Base-by-base conservation (phyloP, 1,140 invertebrate species). In the Dolichoris vasculosae region DNA sequence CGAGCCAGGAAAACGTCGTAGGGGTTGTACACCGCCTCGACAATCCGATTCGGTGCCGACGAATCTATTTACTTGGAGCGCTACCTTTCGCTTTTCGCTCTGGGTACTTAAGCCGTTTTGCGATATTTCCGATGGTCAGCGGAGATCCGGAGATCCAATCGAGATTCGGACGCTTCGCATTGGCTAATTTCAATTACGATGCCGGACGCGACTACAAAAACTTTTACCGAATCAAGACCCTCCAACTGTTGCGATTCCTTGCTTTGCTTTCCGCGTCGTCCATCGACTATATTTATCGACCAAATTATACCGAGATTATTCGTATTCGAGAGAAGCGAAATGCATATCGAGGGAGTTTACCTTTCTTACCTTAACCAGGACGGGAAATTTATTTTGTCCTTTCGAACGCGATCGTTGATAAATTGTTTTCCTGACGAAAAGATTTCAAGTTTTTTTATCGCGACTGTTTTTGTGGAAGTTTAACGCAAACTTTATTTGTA, bases 1-100 rank as follows among this genome's bases (percentile, higher is more conserved):
- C 43, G 20, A 83, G 85, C 85, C 85, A 86, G 67, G 51, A 78
- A 59, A 59, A 38, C 48, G 7, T 55, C 20, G 30, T 0, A 35
- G 13, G 32, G 48, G 46, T 32, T 11, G 46, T 51, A 51, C 4
- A 51, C 43, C n/a, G 7, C 30, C 9, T 35, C 55, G 38, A 46
- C 55, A 40, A 35, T 63, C 20, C 30, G 38, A 40, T 71, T 20
- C 38, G 15, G 8, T 43, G n/a, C 8, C 30, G 48, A 55, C 69
- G 43, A 80, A 83, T 80, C 76, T 83, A 80, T 86, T 83, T 86
- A 83, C 81, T 79, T 43, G 38, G 78, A 46, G 26, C 51, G 43
- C 46, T 26, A 20, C 43, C n/a, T 73, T 73, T 4, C 3, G 23
- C 17, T 17, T 0, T 20, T 43, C 40, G 23, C 26, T 43, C 26